Conservation (phyloP, 2,888 invertebrate species). For the Vannuccia rotundouncinata region DNA sequence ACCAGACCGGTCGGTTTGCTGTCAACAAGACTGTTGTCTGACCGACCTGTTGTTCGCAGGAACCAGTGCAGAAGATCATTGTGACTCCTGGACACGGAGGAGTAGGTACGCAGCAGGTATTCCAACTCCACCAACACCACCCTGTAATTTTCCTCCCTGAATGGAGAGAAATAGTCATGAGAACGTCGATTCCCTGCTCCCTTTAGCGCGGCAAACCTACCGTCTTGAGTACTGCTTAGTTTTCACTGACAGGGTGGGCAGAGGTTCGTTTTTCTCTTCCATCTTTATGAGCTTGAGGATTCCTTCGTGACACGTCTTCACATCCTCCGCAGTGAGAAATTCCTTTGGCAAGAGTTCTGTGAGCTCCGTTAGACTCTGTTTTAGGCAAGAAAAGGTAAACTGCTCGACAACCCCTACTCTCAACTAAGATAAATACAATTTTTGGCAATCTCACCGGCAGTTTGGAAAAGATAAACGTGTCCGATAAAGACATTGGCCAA, state of each 20-base stretch:
- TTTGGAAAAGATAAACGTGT: conserved; percentile 69
- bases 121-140: conserved; percentile 83
- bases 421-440: conserved; percentile 65
- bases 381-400: not conserved
- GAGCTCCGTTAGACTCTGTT: not conserved
- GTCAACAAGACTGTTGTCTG: not conserved
- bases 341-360: conserved; percentile 72
- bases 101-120: conserved; percentile 69
- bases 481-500: conserved; percentile 71
- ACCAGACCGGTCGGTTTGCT: conserved; percentile 49
- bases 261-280: conserved; percentile 76
- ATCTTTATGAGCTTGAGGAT: conserved; percentile 72
- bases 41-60: not conserved
- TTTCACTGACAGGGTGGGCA: conserved; percentile 64
- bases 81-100: conserved; percentile 69
- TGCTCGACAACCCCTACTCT: conserved; percentile 22
- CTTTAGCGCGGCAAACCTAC: too few relatives aligned
- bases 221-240: conserved; percentile 57
- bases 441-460: not conserved
- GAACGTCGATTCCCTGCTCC: too few relatives aligned
- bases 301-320: conserved; percentile 75
- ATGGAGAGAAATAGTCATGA: too few relatives aligned
- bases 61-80: conserved; percentile 48
- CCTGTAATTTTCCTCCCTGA: conserved; percentile 80
- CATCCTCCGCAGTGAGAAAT: conserved; percentile 74